These are phyloP conservation scores for Alcedo atthis DNA, from an alignment of 2,797 vertebrate genomes.

Conservation along the genomic window DNA sequence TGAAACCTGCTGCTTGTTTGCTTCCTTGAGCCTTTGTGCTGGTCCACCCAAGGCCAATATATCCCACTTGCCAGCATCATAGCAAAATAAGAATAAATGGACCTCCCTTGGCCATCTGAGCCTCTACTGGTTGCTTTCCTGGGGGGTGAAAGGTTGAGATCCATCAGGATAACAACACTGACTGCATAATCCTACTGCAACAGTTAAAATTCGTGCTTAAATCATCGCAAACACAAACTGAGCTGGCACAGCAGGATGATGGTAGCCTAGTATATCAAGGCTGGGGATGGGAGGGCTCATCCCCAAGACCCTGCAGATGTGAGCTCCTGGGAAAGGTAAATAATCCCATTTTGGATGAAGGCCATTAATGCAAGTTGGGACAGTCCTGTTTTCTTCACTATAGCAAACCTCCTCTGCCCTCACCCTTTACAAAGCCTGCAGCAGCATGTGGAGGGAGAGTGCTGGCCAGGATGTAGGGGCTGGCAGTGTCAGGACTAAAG, in stretches of 20 bases:
- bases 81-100: not conserved
- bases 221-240: not conserved
- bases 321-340: not conserved
- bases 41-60: not conserved
- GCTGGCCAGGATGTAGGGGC: rapidly evolving
- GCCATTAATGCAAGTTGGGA: not conserved
- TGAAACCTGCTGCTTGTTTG: rapidly evolving
- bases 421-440: rapidly evolving
- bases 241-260: not conserved
- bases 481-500: not conserved
- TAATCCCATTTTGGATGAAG: not conserved
- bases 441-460: rapidly evolving
- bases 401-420: not conserved
- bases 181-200: slow-evolving; percentile 25
- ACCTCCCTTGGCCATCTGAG: not conserved
- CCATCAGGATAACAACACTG: slow-evolving; percentile 1
- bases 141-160: not conserved
- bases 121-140: slow-evolving; percentile 21
- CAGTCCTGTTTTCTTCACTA: not conserved
- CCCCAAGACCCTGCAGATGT: not conserved
- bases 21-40: not conserved
- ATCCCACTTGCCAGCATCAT: not conserved
- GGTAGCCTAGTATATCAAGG: not conserved
- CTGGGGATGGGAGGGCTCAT: not conserved
- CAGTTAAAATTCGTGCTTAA: not conserved